Conservation (phyloP, 2,113 vertebrate species). For the Tetraodon nigroviridis region DNA sequence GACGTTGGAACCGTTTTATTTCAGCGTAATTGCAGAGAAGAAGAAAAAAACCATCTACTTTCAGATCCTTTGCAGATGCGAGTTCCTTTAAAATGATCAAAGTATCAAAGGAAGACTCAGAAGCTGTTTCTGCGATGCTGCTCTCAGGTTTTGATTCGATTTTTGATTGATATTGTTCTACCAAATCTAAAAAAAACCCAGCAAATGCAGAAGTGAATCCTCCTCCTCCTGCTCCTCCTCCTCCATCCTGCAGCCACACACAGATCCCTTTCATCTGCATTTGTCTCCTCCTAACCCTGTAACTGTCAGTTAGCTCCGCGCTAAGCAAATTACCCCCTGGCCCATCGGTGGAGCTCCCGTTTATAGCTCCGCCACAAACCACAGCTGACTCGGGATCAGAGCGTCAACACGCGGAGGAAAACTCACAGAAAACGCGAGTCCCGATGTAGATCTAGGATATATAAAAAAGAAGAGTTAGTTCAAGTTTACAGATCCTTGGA, state of each 20-base stretch:
- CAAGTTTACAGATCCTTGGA: too few species aligned
- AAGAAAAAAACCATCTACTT: neutral
- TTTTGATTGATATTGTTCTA: too few species aligned
- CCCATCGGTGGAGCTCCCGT: slow-evolving; percentile 20
- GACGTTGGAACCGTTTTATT: neutral
- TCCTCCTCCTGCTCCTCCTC: neutral
- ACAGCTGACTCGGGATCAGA: slow-evolving; percentile 18
- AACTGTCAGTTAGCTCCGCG: slow-evolving; percentile 14
- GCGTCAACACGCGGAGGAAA: neutral
- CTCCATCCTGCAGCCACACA: slow-evolving; percentile 5
- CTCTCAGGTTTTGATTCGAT: neutral
- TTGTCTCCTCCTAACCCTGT: slow-evolving; percentile 11
- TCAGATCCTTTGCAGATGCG: too few species aligned
- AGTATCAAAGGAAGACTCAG: neutral
- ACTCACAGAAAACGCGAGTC: slow-evolving; percentile 4
- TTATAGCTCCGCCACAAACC: slow-evolving; percentile 27
- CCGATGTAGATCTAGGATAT: too few species aligned
- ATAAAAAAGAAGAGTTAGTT: too few species aligned
- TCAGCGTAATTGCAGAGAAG: neutral
- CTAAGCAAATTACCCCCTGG: slow-evolving; percentile 36
- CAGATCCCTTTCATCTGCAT: neutral
- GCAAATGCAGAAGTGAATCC: too few species aligned
- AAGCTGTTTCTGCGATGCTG: neutral
- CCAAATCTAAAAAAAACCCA: too few species aligned
- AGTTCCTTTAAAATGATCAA: neutral